phyloP scores from a whole-genome alignment of 2,888 invertebrate genomes.

The Aricia artaxerxes region DNA sequence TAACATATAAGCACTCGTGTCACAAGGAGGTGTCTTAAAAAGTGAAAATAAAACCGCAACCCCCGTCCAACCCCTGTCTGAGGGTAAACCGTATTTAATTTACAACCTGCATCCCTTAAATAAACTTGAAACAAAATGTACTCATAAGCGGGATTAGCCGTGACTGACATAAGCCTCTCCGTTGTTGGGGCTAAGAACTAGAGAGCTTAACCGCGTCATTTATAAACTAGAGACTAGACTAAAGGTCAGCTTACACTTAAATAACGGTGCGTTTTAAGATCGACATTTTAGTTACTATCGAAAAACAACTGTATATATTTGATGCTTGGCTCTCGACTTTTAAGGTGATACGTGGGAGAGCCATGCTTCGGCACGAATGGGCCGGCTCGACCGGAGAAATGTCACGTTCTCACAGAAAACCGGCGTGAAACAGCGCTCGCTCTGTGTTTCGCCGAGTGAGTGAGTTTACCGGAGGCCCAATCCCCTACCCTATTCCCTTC shows the following conservation, averaged over 20 bases:
- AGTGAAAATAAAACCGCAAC: slow-evolving; percentile 18
- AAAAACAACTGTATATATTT: too few species aligned
- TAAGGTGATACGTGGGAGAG: too few species aligned
- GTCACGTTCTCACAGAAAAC: too few species aligned
- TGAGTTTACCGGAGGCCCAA: too few species aligned
- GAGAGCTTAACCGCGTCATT: not conserved
- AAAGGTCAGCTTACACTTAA: not conserved
- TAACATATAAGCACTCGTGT: not conserved
- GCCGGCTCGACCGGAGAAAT: too few species aligned
- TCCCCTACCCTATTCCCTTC: too few species aligned
- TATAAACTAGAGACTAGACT: not conserved
- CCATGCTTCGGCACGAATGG: too few species aligned
- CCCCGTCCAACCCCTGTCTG: slow-evolving; percentile 14
- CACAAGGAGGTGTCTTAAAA: slow-evolving; percentile 8
- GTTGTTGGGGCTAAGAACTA: not conserved
- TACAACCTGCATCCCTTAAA: slow-evolving; percentile 1
- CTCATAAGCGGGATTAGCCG: slow-evolving; percentile 5
- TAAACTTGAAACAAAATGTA: slow-evolving; percentile 23
- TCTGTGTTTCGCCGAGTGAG: too few species aligned
- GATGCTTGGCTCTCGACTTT: too few species aligned
- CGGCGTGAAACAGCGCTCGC: too few species aligned
- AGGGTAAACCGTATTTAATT: slow-evolving; percentile 19
- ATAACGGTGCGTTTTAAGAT: not conserved
- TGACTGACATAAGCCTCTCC: slow-evolving; percentile 16
- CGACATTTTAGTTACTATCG: too few species aligned